A percentile compares a stretch with the other conserved stretches of the same genome.
phyloP scores from a whole-genome alignment of 2,113 vertebrate genomes.

The Saiga tatarica region DNA sequence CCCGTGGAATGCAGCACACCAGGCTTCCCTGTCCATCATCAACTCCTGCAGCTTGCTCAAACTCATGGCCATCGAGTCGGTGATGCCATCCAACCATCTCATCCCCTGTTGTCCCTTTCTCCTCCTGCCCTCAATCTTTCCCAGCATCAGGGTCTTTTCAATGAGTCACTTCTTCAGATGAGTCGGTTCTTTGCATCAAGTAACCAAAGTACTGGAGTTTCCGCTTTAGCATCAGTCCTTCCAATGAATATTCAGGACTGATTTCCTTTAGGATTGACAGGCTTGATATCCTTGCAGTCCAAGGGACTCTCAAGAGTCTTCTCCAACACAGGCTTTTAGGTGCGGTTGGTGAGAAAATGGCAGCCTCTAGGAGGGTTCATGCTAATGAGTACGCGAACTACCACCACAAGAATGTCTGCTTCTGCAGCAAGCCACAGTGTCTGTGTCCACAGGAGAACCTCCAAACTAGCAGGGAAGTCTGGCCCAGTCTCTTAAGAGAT shows the following conservation, averaged over 20 bases:
- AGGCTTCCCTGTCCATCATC: neutral
- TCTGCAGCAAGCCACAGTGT: fast-evolving
- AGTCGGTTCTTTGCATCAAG: neutral
- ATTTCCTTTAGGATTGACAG: neutral
- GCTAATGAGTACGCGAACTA: fast-evolving
- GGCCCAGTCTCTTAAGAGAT: neutral
- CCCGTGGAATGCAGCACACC: neutral
- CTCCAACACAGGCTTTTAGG: neutral
- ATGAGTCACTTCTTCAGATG: neutral
- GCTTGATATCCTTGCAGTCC: neutral
- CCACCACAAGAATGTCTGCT: neutral
- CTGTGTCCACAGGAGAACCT: neutral
- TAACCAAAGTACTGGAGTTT: neutral
- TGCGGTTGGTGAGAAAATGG: neutral
- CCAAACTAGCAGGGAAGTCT: neutral
- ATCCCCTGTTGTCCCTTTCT: neutral
- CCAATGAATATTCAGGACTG: neutral
- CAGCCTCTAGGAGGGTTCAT: neutral
- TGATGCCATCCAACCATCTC: neutral
- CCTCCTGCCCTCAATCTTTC: neutral
- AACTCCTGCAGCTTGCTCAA: neutral
- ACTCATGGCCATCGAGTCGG: neutral
- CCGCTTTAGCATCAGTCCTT: neutral
- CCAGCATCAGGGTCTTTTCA: neutral
- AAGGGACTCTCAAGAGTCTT: neutral